Base-by-base conservation (phyloP, 2,113 vertebrate genomes). In the Holacanthus passer region DNA sequence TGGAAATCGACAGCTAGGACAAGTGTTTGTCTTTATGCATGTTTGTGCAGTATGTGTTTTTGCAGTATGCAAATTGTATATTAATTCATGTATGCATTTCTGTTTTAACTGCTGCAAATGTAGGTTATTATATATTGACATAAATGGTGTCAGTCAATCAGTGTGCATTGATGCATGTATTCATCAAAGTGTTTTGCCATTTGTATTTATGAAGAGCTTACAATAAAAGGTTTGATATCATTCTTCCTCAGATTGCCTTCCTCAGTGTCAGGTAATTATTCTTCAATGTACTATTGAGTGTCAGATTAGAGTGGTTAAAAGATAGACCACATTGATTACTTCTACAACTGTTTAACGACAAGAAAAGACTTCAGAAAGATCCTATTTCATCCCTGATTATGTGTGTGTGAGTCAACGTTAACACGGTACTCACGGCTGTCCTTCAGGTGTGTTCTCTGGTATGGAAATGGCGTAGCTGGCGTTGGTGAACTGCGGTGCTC, bases 401-500 rank as follows among this genome's bases (percentile, higher is more conserved):
- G 19, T 14, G 41, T 63, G 24, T 41, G 47, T 48, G 27, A 45
- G 55, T 4, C 45, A 55, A 43, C 65, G 29, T 43, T 31, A 55
- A 71, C 39, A 29, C 19, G 16, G 12, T 89, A 97, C 97, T 97
- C 88, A 97, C 97, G 90, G 79, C 71, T 96, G 93, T 88, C 95
- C 95, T 73, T 83, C 94, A 0, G 85, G 94, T 1, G 86, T 95
- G 72, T 94, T 96, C 92, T 98, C 97, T 16, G 96, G 96, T 76
- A 97, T 93, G 82, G 91, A 75, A 82, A 95, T 96, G 19, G 86
- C 67, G 62, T 96, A 97, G 0, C 95, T 96, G 0, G 85, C 14
- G 7, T 97, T 97, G 91, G 88, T 95, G 89, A 97, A 97, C 86
- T 97, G 96, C 0, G 97, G 96, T 0, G 96, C 91, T 77, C 97